These are phyloP conservation scores for Choristoneura fumiferana DNA, from an alignment of 1,140 invertebrate genomes.

Conservation along the genomic window DNA sequence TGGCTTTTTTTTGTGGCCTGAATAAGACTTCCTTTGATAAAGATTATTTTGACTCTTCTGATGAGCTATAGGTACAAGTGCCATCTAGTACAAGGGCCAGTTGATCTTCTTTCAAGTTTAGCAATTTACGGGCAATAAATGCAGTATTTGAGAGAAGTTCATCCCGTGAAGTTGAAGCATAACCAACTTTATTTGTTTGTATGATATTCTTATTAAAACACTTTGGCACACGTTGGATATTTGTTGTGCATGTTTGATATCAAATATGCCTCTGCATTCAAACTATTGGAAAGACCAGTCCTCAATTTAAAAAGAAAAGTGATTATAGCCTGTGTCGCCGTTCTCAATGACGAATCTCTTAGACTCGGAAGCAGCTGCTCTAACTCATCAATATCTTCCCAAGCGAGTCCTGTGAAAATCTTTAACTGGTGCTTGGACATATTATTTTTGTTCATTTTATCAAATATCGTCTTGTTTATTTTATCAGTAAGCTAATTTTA, in stretches of 20 bases:
- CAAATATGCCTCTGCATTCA: background rate
- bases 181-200: background rate
- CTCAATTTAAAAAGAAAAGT: background rate
- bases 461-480: background rate
- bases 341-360: background rate
- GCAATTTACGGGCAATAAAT: slow-evolving; percentile 30
- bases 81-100: slow-evolving; percentile 40
- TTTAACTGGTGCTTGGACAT: slow-evolving; percentile 33
- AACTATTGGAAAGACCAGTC: background rate
- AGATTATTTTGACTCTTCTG: slow-evolving; percentile 46
- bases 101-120: slow-evolving; percentile 22
- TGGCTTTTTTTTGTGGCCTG: slow-evolving; percentile 39
- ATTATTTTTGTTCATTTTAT: slow-evolving; percentile 11
- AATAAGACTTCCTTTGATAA: slow-evolving; percentile 23
- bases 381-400: slow-evolving; percentile 34
- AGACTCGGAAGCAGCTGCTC: slow-evolving; percentile 28
- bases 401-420: slow-evolving; percentile 33
- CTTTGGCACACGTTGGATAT: background rate
- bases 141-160: slow-evolving; percentile 33
- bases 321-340: background rate
- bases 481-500: background rate
- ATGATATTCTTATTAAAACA: background rate
- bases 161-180: slow-evolving; percentile 17
- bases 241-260: background rate
- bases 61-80: slow-evolving; percentile 40